phyloP scores from a whole-genome alignment of 2,888 invertebrate species.

The Amorpha juglandis region DNA sequence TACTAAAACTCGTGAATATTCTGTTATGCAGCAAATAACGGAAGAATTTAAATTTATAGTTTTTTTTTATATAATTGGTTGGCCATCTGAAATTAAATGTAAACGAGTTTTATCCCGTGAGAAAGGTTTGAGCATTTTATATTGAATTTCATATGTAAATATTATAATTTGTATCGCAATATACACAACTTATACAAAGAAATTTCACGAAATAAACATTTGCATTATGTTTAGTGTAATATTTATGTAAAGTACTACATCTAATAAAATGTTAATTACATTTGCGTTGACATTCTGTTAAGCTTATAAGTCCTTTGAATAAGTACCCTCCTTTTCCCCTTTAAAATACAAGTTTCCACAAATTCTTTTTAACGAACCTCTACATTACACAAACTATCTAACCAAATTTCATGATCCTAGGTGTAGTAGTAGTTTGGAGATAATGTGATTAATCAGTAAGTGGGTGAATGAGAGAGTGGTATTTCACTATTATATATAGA shows the following conservation, averaged over 20 bases:
- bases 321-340: too few species aligned
- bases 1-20: conserved; percentile 20
- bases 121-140: conserved; percentile 1
- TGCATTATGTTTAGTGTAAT: neutral
- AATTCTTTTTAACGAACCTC: too few species aligned
- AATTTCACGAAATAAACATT: neutral
- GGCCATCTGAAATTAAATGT: conserved; percentile 15
- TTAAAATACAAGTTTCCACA: too few species aligned
- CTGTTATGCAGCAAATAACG: conserved; percentile 16
- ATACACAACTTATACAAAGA: neutral
- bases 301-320: too few species aligned
- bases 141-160: neutral
- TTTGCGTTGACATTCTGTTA: too few species aligned
- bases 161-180: neutral
- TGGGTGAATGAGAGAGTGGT: too few species aligned
- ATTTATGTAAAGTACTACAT: neutral
- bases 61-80: conserved; percentile 17
- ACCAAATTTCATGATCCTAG: too few species aligned
- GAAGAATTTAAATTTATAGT: conserved; percentile 17
- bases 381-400: too few species aligned
- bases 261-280: too few species aligned
- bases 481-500: too few species aligned
- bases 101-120: conserved; percentile 25
- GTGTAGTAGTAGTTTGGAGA: too few species aligned
- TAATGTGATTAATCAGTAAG: too few species aligned